A percentile compares a stretch with the other conserved stretches of the same genome.
Evolutionary conservation across 1,140 invertebrate species (phyloP).

Genomic region (Hirudo medicinalis): DNA sequence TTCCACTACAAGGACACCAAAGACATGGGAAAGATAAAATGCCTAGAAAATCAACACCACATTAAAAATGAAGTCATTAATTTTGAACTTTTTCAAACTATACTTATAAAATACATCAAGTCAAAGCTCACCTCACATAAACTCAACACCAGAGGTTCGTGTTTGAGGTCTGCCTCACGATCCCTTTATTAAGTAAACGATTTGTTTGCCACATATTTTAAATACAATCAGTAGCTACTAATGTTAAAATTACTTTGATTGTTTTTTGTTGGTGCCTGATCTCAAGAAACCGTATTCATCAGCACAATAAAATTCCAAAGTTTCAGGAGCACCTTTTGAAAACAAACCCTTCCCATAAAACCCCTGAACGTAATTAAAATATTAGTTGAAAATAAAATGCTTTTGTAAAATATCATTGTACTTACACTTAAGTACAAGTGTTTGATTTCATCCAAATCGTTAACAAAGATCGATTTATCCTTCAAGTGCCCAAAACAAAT

Average conservation of each 20-base stretch:
- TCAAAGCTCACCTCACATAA: conserved; percentile 7
- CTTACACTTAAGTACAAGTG: not conserved
- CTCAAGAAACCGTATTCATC: not conserved
- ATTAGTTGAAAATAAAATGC: not conserved
- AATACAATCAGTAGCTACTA: too few relatives aligned
- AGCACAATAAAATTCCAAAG: not conserved
- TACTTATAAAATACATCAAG: too few relatives aligned
- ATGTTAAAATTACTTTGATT: too few relatives aligned
- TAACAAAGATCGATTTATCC: not conserved
- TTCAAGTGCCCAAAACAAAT: not conserved
- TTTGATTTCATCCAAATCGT: conserved; percentile 9
- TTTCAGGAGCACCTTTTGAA: conserved; percentile 6
- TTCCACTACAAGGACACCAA: conserved; percentile 53
- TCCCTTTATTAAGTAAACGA: too few relatives aligned
- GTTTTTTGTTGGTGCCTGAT: not conserved
- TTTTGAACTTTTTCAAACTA: too few relatives aligned
- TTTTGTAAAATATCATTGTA: not conserved
- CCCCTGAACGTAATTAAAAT: not conserved
- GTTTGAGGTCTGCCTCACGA: not conserved
- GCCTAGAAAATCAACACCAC: conserved; percentile 39
- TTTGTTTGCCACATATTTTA: too few relatives aligned
- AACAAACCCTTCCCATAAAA: conserved; percentile 1
- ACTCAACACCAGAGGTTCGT: conserved; percentile 6
- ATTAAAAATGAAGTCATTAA: not conserved
- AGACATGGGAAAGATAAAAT: conserved; percentile 60